phyloP scores from a whole-genome alignment of 2,888 invertebrate genomes.

The Carterocephalus palaemon region DNA sequence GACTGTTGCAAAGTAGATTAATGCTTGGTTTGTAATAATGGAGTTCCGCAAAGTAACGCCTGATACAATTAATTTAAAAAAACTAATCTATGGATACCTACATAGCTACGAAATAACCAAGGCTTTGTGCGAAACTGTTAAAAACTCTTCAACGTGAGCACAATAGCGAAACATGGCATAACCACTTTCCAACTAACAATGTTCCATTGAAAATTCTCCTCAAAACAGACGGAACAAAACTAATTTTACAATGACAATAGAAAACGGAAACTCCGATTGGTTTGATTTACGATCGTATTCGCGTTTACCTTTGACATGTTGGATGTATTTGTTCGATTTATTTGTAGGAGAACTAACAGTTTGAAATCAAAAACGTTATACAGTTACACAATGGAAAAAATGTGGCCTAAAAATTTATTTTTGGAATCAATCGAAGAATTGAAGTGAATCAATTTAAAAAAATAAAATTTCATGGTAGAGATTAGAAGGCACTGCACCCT shows the following conservation, averaged over 20 bases:
- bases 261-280: constrained; percentile 21
- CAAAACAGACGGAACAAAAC: constrained; percentile 16
- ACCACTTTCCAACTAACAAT: constrained; percentile 13
- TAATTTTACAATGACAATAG: constrained; percentile 11
- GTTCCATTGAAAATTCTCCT: constrained; percentile 16
- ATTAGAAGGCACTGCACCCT: too few relatives aligned
- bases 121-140: constrained; percentile 20
- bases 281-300: constrained; percentile 25
- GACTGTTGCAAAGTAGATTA: too few relatives aligned
- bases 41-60: too few relatives aligned
- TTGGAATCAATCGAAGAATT: too few relatives aligned
- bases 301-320: constrained; percentile 25
- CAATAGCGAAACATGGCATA: constrained; percentile 22
- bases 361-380: constrained; percentile 18
- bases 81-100: too few relatives aligned
- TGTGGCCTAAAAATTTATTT: too few relatives aligned
- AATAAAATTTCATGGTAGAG: too few relatives aligned
- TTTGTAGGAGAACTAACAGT: constrained; percentile 20
- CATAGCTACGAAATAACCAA: too few relatives aligned
- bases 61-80: too few relatives aligned
- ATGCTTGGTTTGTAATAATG: too few relatives aligned
- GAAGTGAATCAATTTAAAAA: too few relatives aligned
- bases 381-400: neutral
- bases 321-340: constrained; percentile 25
- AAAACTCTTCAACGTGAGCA: constrained; percentile 28